Evolutionary conservation across 2,113 vertebrate species (phyloP).

Genomic region (Sinocyclocheilus anshuiensis): DNA sequence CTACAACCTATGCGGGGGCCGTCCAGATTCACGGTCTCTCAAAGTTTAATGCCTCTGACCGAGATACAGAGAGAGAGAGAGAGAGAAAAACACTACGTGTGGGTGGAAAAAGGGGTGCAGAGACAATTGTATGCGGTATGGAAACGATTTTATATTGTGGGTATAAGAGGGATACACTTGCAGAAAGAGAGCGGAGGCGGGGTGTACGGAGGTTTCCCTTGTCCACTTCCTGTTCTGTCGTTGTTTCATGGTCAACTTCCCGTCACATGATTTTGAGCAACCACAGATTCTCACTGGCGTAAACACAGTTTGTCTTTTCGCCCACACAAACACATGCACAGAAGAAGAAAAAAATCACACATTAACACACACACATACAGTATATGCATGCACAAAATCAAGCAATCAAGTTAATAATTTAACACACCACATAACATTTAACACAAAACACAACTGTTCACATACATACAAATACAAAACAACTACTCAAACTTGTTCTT

Average conservation of each 20-base stretch:
- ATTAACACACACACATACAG: constrained; percentile 1
- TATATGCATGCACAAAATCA: neutral
- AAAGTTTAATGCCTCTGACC: neutral
- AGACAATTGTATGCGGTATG: constrained; percentile 43
- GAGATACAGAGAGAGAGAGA: neutral
- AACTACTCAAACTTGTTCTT: constrained; percentile 19
- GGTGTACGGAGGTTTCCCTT: constrained; percentile 63
- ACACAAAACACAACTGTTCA: constrained; percentile 39
- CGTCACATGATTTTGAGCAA: constrained; percentile 51
- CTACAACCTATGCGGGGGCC: constrained; percentile 29
- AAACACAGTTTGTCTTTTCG: constrained; percentile 42
- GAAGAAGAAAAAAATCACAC: no score
- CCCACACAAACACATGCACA: constrained; percentile 45
- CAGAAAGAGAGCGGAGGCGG: constrained; percentile 49
- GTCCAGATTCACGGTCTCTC: constrained; percentile 10
- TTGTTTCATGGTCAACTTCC: constrained; percentile 53
- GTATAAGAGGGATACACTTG: constrained; percentile 39
- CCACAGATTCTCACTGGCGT: constrained; percentile 39
- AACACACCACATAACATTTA: neutral
- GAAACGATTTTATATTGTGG: constrained; percentile 51
- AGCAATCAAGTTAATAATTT: neutral
- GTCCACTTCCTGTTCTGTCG: constrained; percentile 58
- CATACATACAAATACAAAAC: neutral
- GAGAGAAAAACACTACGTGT: constrained; percentile 46
- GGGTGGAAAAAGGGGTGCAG: constrained; percentile 39